Conservation (phyloP, 1,140 invertebrate genomes). For the Nixonia krombeini region DNA sequence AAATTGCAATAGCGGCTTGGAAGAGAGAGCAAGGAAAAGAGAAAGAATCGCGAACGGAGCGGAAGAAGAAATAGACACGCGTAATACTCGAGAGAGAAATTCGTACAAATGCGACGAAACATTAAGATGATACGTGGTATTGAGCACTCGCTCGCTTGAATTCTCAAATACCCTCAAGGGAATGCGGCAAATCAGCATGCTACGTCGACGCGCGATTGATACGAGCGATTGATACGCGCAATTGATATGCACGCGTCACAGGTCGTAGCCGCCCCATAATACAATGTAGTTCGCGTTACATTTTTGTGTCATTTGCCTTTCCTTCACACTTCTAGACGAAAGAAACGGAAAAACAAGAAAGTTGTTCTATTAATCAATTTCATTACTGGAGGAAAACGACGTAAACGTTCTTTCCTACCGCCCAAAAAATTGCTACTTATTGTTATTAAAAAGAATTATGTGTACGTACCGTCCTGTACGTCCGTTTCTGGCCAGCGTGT, state of each 20-base stretch:
- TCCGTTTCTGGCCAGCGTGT: conserved; percentile 96
- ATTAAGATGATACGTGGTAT: conserved; percentile 68
- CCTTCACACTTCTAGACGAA: no score
- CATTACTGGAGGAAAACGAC: no score
- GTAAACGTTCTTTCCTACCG: no score
- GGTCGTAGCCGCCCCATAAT: no score
- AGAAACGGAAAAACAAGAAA: no score
- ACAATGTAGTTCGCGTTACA: no score
- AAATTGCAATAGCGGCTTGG: no score
- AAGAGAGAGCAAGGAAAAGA: conserved; percentile 13
- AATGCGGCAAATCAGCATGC: conserved; percentile 31
- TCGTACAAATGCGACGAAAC: conserved; percentile 62
- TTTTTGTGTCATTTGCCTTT: no score
- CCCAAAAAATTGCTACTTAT: no score
- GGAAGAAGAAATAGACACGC: conserved; percentile 46
- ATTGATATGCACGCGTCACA: no score
- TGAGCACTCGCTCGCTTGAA: conserved; percentile 63
- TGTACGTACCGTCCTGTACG: conserved; percentile 91
- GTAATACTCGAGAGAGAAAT: conserved; percentile 62
- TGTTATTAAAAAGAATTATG: conserved; percentile 15
- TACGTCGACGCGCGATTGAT: conserved; percentile 32
- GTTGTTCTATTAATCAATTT: no score
- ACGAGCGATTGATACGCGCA: no score
- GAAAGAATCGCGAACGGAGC: conserved; percentile 18
- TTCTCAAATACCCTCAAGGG: conserved; percentile 57